Conservation (phyloP, 1,140 invertebrate genomes). For the Tetramorium simillimum region DNA sequence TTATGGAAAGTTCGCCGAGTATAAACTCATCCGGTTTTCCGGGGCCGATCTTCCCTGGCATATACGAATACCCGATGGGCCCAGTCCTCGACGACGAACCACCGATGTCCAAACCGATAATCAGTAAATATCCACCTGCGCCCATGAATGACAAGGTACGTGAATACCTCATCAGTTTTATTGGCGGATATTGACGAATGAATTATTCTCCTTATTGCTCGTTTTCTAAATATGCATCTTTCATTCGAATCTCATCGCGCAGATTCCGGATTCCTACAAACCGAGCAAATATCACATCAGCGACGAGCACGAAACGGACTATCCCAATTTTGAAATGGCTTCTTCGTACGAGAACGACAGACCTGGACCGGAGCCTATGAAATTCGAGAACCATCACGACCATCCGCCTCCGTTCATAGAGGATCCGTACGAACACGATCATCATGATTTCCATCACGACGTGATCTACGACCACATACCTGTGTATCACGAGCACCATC, state of each 20-base stretch:
- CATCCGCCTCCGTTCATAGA: conserved; percentile 60
- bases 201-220: neutral
- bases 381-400: conserved; percentile 71
- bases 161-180: neutral
- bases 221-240: neutral
- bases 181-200: too few species aligned
- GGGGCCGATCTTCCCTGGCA: conserved; percentile 31
- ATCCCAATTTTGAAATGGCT: conserved; percentile 36
- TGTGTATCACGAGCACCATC: conserved; percentile 81
- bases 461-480: conserved; percentile 81
- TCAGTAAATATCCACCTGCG: conserved; percentile 38
- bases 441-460: conserved; percentile 83
- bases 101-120: conserved; percentile 58
- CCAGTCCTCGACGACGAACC: conserved; percentile 43
- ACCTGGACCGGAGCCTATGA: conserved; percentile 68
- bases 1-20: conserved; percentile 37
- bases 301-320: conserved; percentile 58
- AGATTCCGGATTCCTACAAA: conserved; percentile 63
- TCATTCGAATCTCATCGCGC: neutral
- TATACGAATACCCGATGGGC: conserved; percentile 59
- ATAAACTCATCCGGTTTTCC: conserved; percentile 26
- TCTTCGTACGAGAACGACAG: conserved; percentile 64
- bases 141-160: conserved; percentile 19
- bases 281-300: conserved; percentile 59
- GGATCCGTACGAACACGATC: conserved; percentile 77